Evolutionary conservation across 1,140 invertebrate genomes (phyloP).

Genomic region (Drosophila bipectinata): DNA sequence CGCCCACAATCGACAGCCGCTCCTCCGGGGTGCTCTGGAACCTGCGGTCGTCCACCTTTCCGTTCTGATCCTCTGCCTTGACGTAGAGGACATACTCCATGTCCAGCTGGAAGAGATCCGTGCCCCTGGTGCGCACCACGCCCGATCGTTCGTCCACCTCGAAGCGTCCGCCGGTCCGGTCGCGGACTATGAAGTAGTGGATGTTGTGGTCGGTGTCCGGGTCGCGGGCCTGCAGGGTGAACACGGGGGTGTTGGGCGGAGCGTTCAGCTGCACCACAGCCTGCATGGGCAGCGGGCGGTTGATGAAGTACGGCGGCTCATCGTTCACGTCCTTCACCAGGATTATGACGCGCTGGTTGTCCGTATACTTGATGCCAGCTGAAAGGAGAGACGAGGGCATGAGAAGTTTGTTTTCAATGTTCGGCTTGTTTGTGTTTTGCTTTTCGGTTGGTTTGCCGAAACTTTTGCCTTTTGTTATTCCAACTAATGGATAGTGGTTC

Average conservation of each 20-base stretch:
- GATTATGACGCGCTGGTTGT: constrained; percentile 97
- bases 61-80: constrained; percentile 97
- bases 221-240: constrained; percentile 96
- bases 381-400: constrained; percentile 37
- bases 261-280: constrained; percentile 97
- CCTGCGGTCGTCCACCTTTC: constrained; percentile 93
- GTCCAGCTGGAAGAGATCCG: constrained; percentile 95
- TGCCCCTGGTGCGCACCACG: constrained; percentile 95
- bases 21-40: constrained; percentile 97
- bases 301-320: constrained; percentile 97
- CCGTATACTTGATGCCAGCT: constrained; percentile 87
- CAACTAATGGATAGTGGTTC: constrained; percentile 63
- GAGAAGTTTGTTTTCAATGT: constrained; percentile 14
- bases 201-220: constrained; percentile 97
- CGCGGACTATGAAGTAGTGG: constrained; percentile 96
- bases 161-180: constrained; percentile 91
- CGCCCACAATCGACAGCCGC: constrained; percentile 95
- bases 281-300: constrained; percentile 97
- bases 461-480: constrained; percentile 67
- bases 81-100: constrained; percentile 98
- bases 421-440: constrained; percentile 23
- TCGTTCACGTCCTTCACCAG: constrained; percentile 98
- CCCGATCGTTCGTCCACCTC: constrained; percentile 96
- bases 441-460: constrained; percentile 32
- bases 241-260: constrained; percentile 96